Percentiles rank a stretch among this genome's conserved stretches.
Conservation (phyloP, 2,797 vertebrate genomes). For the Scarus forsteni region DNA sequence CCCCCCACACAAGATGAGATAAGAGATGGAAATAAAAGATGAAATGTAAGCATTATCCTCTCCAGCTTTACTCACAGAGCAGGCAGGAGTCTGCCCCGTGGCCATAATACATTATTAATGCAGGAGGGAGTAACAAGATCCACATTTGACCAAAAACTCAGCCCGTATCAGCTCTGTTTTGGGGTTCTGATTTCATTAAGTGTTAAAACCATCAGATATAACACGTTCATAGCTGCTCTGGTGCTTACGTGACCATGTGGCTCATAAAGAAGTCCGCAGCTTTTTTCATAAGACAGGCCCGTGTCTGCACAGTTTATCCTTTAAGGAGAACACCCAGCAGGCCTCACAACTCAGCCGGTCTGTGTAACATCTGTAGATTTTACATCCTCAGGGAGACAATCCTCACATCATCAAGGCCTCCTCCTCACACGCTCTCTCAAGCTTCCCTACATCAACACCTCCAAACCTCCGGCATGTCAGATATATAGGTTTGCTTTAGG, state of each 20-base stretch:
- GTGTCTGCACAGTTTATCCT: background rate
- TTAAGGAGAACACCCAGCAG: background rate
- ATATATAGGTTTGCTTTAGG: background rate
- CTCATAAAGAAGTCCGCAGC: background rate
- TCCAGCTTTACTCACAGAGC: background rate
- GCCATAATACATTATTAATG: background rate
- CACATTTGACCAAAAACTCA: background rate
- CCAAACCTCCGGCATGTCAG: background rate
- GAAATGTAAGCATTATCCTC: no score
- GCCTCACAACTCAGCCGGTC: background rate
- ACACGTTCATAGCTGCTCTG: no score
- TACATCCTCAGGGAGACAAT: background rate
- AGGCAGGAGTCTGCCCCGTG: background rate
- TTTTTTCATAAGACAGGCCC: background rate
- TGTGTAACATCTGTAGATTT: background rate
- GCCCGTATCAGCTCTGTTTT: background rate
- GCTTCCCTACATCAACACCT: background rate
- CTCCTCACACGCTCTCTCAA: background rate
- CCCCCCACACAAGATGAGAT: no score
- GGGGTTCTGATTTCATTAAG: background rate
- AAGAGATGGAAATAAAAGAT: no score
- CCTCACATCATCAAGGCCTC: background rate
- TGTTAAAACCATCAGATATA: no score
- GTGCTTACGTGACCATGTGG: background rate
- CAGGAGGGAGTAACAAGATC: background rate